Evolutionary conservation across 2,888 invertebrate genomes (phyloP).

Genomic region (Watsonalla cultraria): DNA sequence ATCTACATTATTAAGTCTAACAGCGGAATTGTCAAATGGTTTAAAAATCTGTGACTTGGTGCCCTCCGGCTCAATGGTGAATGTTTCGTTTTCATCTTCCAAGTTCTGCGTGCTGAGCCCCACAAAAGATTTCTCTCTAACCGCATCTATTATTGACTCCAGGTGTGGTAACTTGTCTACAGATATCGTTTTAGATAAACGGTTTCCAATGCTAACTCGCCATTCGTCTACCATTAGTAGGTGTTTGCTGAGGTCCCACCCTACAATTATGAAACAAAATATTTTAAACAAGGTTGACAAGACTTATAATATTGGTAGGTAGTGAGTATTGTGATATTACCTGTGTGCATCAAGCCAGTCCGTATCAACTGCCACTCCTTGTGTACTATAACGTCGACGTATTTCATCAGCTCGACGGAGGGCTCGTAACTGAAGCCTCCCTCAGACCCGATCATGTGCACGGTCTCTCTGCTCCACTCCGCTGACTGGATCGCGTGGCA

Average conservation of each 20-base stretch:
- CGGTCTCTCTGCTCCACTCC: conserved; percentile 38
- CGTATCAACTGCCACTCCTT: conserved; percentile 71
- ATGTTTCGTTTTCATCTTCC: conserved; percentile 6
- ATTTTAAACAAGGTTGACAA: background rate
- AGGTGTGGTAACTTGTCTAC: conserved; percentile 4
- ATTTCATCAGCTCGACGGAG: conserved; percentile 54
- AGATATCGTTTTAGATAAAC: conserved; percentile 8
- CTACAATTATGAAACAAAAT: conserved; percentile 41
- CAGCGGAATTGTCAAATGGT: background rate
- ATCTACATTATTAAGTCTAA: background rate
- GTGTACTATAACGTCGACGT: conserved; percentile 65
- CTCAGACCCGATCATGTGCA: conserved; percentile 3
- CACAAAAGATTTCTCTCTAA: conserved; percentile 7
- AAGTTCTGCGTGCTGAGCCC: conserved; percentile 6
- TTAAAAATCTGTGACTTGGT: background rate
- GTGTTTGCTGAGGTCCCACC: conserved; percentile 79
- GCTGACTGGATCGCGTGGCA: conserved; percentile 39
- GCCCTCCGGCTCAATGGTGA: conserved; percentile 15
- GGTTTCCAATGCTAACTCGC: conserved; percentile 44
- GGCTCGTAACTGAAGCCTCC: conserved; percentile 35
- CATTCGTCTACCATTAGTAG: conserved; percentile 79
- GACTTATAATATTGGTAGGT: background rate
- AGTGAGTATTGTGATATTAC: conserved; percentile 31
- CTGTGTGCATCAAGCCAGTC: conserved; percentile 45
- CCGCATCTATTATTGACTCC: conserved; percentile 4